Evolutionary conservation across 1,140 invertebrate species (phyloP), one percentile per base, ranked within the genome.

Genomic region (Drosophila mauritiana): DNA sequence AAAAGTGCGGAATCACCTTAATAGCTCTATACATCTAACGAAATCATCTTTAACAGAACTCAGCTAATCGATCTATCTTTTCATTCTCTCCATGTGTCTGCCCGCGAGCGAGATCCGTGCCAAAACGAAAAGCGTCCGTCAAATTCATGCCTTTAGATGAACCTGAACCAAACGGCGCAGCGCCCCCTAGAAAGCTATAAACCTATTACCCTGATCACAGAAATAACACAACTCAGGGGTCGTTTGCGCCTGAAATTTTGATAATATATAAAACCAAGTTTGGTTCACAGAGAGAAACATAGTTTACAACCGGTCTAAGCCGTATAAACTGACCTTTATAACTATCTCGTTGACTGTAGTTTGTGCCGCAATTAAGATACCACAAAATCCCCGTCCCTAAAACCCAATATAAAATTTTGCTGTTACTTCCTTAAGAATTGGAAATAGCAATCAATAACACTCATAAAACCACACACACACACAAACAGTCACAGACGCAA

Each of bases 81-180:
- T 37, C 67, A 69, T 45, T 58, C 37, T 73, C 70, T 75, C 69
- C 51, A 64, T 75, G 46, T 58, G 39, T 51, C 59, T 78, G 65
- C 79, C 73, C 74, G 73, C 67, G 77, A 78, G 77, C 69, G 74
- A 78, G 82, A 89, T 89, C 80, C 84, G 84, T 75, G 85, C 85
- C 85, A 90, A 90, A 79, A 85, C 90, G 90, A 91, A 91, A 91
- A 91, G 90, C 90, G 90, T 91, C 90, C 90, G 90, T 91, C 90
- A 91, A 91, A 91, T 91, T 79, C 90, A 78, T 91, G 90, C 90
- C 90, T 90, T 91, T 91, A 91, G 90, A 91, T 91, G 90, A 91
- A 90, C 88, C 77, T 91, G 86, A 91, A 90, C 90, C 90, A 90
- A 91, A 88, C 69, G 64, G 62, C 46, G 67, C 62, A 57, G 43